phyloP scores from a whole-genome alignment of 2,888 invertebrate species.

The Ophioninae sp. region DNA sequence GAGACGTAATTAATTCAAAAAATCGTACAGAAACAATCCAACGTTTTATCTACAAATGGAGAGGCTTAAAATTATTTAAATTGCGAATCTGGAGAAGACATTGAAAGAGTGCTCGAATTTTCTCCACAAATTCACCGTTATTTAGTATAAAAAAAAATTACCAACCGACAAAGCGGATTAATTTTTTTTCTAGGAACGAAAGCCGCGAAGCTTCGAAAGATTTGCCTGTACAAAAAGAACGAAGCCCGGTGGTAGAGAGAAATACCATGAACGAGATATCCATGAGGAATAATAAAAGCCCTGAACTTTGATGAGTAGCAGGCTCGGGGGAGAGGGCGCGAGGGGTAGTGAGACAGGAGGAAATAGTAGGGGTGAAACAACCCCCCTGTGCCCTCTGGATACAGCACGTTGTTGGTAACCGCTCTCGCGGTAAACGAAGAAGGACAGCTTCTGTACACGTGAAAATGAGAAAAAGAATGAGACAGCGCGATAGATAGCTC shows the following conservation, averaged over 20 bases:
- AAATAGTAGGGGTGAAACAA: constrained; percentile 20
- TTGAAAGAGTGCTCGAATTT: too few relatives aligned
- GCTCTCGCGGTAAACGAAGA: constrained; percentile 45
- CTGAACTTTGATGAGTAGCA: constrained; percentile 35
- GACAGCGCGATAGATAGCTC: constrained; percentile 56
- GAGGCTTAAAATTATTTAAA: too few relatives aligned
- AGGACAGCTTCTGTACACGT: background rate
- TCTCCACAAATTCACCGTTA: too few relatives aligned
- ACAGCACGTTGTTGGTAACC: constrained; percentile 35
- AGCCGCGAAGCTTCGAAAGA: constrained; percentile 12
- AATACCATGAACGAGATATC: constrained; percentile 34
- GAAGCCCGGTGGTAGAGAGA: constrained; percentile 5
- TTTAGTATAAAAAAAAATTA: too few relatives aligned
- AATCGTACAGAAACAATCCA: background rate
- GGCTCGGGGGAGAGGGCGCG: background rate
- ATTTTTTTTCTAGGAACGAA: background rate
- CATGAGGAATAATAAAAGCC: constrained; percentile 56
- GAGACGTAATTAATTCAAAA: background rate
- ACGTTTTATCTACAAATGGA: background rate
- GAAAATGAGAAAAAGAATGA: constrained; percentile 46
- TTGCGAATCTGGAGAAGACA: too few relatives aligned
- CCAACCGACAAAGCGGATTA: too few relatives aligned
- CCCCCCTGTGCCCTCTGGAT: constrained; percentile 31
- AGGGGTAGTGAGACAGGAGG: background rate
- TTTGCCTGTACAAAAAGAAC: constrained; percentile 8